A percentile compares a stretch with the other conserved stretches of the same genome.
These are phyloP conservation scores for Alauda arvensis DNA, from an alignment of 2,797 vertebrate genomes.

Conservation along the genomic window DNA sequence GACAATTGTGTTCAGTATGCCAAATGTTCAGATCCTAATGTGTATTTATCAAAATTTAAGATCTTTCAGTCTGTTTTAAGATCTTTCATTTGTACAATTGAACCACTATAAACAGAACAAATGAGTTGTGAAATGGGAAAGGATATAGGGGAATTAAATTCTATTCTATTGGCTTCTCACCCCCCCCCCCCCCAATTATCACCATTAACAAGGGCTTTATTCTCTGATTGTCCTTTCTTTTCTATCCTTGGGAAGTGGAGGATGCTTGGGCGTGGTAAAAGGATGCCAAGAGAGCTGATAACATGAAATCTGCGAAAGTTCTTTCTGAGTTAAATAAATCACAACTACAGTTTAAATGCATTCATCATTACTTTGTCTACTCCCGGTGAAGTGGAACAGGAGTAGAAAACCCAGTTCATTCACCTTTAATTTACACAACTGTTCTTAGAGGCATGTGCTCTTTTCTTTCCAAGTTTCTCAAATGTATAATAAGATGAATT, in stretches of 20 bases:
- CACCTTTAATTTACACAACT: not conserved
- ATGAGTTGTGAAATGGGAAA: not conserved
- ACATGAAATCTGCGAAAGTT: not conserved
- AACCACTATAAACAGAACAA: not conserved
- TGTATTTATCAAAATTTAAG: not conserved
- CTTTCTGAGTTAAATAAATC: not conserved
- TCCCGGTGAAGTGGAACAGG: not conserved
- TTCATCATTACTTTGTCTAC: not conserved
- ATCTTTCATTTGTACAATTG: not conserved
- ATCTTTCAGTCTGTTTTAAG: not conserved
- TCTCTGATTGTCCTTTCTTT: not conserved
- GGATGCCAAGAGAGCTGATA: not conserved
- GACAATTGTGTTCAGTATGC: not conserved
- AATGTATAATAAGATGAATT: not conserved
- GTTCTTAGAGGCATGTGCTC: not conserved
- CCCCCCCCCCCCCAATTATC: not conserved
- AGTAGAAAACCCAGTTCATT: not conserved
- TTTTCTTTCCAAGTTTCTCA: not conserved
- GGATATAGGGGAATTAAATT: not conserved
- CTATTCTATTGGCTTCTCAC: not conserved
- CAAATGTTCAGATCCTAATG: fast-evolving
- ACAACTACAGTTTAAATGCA: not conserved
- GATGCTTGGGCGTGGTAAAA: not conserved
- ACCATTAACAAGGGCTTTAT: not conserved
- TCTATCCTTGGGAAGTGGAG: not conserved